Conservation (phyloP, 2,888 invertebrate species). For the Diadegma fenestrale region DNA sequence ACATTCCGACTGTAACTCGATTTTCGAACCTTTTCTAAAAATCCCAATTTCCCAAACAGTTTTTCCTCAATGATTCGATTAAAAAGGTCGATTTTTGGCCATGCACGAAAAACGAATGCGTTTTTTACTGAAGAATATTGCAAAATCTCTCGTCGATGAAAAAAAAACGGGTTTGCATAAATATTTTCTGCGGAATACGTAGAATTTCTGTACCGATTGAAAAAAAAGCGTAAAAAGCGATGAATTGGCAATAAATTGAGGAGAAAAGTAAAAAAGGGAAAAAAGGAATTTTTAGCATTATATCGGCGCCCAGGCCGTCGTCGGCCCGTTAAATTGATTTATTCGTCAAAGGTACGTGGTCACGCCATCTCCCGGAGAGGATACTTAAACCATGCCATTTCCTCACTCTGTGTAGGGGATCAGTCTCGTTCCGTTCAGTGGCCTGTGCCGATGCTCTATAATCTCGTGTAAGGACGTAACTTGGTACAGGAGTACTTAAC, state of each 20-base stretch:
- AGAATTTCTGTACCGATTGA: constrained; percentile 27
- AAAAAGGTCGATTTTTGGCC: neutral
- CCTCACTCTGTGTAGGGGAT: constrained; percentile 61
- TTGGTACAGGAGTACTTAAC: constrained; percentile 67
- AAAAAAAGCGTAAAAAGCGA: neutral
- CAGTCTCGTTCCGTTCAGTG: constrained; percentile 32
- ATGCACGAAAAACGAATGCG: neutral
- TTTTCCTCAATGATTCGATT: neutral
- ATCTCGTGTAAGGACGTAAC: constrained; percentile 62
- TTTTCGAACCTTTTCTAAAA: neutral
- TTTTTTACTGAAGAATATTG: neutral
- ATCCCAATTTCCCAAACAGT: too few relatives aligned
- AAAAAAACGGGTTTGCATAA: constrained; percentile 2
- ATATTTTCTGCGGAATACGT: constrained; percentile 31
- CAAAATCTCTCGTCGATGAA: neutral
- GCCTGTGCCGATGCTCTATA: constrained; percentile 37
- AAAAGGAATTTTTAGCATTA: constrained; percentile 41
- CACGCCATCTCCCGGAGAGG: constrained; percentile 66
- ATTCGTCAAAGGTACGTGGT: constrained; percentile 68
- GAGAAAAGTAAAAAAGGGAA: constrained; percentile 40
- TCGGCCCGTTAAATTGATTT: constrained; percentile 72
- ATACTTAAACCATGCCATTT: constrained; percentile 65
- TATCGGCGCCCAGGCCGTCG: constrained; percentile 56
- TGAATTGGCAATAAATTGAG: constrained; percentile 53
- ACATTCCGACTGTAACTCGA: neutral